Conservation (phyloP, 2,113 vertebrate genomes). For the Ameiurus melas region DNA sequence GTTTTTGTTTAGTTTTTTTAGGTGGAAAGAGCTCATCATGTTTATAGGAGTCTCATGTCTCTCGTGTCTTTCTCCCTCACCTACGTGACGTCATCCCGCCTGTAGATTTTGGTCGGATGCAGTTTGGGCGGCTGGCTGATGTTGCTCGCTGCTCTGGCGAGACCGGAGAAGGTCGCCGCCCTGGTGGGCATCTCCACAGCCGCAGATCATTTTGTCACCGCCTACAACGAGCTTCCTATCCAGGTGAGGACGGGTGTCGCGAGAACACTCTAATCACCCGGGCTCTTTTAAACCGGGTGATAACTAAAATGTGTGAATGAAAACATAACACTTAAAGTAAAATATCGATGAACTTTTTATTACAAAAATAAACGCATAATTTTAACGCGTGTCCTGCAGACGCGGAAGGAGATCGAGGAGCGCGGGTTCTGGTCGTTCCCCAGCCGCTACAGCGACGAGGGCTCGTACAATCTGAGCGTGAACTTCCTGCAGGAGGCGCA, state of each 20-base stretch:
- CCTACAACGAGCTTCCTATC: constrained; percentile 75
- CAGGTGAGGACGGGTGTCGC: constrained; percentile 68
- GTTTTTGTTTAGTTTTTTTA: no score
- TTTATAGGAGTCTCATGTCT: background rate
- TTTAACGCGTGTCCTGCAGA: constrained; percentile 55
- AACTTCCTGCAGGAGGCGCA: constrained; percentile 80
- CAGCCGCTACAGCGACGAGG: constrained; percentile 73
- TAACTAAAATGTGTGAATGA: no score
- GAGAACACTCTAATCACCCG: background rate
- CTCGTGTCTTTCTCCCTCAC: background rate
- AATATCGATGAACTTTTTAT: no score
- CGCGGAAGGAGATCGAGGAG: constrained; percentile 76
- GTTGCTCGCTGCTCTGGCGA: constrained; percentile 81
- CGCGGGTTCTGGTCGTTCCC: constrained; percentile 76
- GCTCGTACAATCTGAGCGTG: constrained; percentile 68
- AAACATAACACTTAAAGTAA: no score
- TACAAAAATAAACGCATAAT: no score
- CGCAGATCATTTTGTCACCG: constrained; percentile 75
- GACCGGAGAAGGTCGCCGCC: constrained; percentile 77
- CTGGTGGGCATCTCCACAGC: constrained; percentile 79
- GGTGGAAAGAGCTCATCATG: no score
- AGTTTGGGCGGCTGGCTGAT: constrained; percentile 87
- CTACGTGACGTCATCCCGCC: background rate
- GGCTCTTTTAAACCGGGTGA: background rate
- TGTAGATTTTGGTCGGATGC: constrained; percentile 82